phyloP scores from a whole-genome alignment of 92 coral and sea anemone species.

The Anthopleura xanthogrammica region DNA sequence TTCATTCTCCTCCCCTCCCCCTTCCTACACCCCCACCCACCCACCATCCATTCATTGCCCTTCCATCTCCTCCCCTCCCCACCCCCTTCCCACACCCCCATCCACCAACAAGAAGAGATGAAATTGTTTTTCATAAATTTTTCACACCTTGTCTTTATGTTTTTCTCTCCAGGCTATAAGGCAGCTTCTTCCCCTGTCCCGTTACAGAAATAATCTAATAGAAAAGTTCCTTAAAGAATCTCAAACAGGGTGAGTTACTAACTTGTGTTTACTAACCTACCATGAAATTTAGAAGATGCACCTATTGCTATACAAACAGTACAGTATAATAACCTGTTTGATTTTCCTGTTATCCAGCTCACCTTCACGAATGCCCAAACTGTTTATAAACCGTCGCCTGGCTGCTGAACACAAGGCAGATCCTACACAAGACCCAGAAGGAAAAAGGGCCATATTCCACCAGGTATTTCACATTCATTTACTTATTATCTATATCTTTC shows the following conservation, averaged over 20 bases:
- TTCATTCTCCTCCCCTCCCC: neutral
- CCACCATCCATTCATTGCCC: neutral
- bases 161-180: constrained; percentile 63
- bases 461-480: constrained; percentile 48
- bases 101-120: neutral
- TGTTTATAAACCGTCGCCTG: constrained; percentile 85
- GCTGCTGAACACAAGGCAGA: constrained; percentile 93
- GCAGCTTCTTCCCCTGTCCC: constrained; percentile 89
- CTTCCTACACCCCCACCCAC: neutral
- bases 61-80: neutral
- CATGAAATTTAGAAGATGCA: no score
- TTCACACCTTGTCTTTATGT: neutral
- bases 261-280: neutral
- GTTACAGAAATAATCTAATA: constrained; percentile 79
- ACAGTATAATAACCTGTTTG: neutral
- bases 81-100: neutral
- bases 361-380: constrained; percentile 87
- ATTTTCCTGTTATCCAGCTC: constrained; percentile 8
- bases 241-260: constrained; percentile 64
- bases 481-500: no score
- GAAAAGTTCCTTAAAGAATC: constrained; percentile 92
- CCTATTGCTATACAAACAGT: no score
- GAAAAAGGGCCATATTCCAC: constrained; percentile 73
- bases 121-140: neutral
- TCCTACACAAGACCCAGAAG: constrained; percentile 91